phyloP scores from a whole-genome alignment of 2,797 vertebrate genomes.

The Parauchenoglanis punctatus region DNA sequence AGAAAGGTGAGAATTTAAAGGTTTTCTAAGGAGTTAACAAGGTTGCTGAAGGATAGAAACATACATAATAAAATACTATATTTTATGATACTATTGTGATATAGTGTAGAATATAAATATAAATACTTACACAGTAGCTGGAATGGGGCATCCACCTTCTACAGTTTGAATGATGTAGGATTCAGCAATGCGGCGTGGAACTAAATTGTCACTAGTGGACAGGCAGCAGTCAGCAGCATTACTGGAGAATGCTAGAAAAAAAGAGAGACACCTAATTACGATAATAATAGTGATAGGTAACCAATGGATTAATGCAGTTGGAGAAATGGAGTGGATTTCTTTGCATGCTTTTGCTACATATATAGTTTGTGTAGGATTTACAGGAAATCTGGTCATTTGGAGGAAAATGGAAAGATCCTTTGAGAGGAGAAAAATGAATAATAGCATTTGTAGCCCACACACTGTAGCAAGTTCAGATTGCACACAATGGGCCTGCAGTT shows the following conservation, averaged over 20 bases:
- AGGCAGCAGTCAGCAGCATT: conserved; percentile 55
- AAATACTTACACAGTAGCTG: conserved; percentile 57
- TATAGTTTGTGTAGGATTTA: conserved; percentile 11
- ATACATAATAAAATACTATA: not conserved
- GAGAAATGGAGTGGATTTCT: not conserved
- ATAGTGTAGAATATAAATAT: too few species aligned
- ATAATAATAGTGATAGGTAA: not conserved
- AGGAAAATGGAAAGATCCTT: conserved; percentile 3
- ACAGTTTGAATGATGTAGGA: conserved; percentile 41
- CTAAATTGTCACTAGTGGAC: not conserved
- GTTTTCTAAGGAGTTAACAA: not conserved
- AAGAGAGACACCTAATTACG: not conserved
- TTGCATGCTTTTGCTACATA: not conserved
- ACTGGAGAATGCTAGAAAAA: conserved; percentile 33
- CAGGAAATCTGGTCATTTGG: conserved; percentile 1
- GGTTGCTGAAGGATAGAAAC: not conserved
- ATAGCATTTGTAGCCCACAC: not conserved
- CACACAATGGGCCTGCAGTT: conserved; percentile 1
- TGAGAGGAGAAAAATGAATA: not conserved
- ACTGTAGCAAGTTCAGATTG: not conserved
- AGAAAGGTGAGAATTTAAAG: too few species aligned
- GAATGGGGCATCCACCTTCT: conserved; percentile 41
- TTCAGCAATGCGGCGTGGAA: conserved; percentile 33
- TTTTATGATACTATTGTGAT: not conserved
- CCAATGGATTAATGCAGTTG: not conserved